Evolutionary conservation across 2,797 vertebrate genomes (phyloP), one percentile per base, ranked within the genome.

Genomic region (Columba guinea): DNA sequence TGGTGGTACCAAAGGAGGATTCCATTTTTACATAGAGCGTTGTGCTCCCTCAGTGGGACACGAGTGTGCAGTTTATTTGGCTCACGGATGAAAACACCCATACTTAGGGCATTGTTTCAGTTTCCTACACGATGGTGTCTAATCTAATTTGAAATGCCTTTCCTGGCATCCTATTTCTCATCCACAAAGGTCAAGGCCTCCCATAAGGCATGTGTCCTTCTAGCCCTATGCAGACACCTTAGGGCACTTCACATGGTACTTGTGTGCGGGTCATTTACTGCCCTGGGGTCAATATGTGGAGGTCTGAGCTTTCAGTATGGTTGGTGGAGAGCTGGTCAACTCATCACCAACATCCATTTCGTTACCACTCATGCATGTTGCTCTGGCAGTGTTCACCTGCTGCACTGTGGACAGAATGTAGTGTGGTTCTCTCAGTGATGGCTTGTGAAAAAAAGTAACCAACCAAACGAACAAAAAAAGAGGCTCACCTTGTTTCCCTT

Each of bases 191-290:
- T 28, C 52, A 65, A 69, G 10, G 12, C 21, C 14, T 52, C 22
- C 51, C n/a, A 11, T 26, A 62, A 58, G 10, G 15, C 28, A 30
- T 39, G 14, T 63, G 58, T 64, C n/a, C 60, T 55, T 71, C 53
- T 51, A 32, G 35, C 24, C 48, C 14, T 56, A 7, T 18, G 46
- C 30, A 80, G 63, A 44, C 53, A 27, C 23, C 32, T 49, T 46
- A 34, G 41, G 53, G 11, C 8, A 34, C 46, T 53, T 70, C 39
- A 11, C 13, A 15, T 0, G 0, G 7, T 41, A 30, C 14, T 14
- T 17, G 3, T 5, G 23, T n/a, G 30, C 37, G 58, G 17, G 55
- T 56, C 48, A 46, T 19, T 17, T 13, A 7, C 32, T 34, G 60
- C 41, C 59, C 59, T 41, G 55, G 5, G 4, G 24, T 67, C 65